phyloP scores from a whole-genome alignment of 1,140 invertebrate genomes.

The Drosophila ambigua region DNA sequence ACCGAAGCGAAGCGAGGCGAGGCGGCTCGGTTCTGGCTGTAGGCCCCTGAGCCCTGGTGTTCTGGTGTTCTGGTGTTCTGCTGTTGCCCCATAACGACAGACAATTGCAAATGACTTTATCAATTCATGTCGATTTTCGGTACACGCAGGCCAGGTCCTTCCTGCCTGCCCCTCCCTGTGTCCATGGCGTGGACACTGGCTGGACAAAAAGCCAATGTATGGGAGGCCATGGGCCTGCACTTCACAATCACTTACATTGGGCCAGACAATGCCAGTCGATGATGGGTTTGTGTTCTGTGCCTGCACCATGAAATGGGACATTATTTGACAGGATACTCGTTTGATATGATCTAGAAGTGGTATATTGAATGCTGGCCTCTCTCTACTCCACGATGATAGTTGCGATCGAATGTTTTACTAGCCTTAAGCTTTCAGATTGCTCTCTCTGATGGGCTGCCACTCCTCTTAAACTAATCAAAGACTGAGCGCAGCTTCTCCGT shows the following conservation, averaged over 20 bases:
- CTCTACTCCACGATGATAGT: too few relatives aligned
- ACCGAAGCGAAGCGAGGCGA: not conserved
- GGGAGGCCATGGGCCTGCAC: constrained; percentile 23
- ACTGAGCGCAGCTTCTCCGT: too few relatives aligned
- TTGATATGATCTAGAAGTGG: not conserved
- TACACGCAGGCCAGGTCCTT: constrained; percentile 57
- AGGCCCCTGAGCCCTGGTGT: constrained; percentile 9
- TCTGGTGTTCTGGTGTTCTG: not conserved
- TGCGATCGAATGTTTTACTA: too few relatives aligned
- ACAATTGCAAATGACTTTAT: constrained; percentile 82
- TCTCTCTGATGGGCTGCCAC: not conserved
- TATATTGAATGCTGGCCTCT: not conserved
- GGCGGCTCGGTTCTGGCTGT: constrained; percentile 6
- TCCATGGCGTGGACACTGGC: constrained; percentile 65
- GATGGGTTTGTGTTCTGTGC: constrained; percentile 28
- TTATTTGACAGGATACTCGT: not conserved
- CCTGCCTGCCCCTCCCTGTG: too few relatives aligned
- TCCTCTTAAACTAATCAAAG: not conserved
- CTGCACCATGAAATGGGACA: constrained; percentile 11
- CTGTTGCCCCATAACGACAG: constrained; percentile 67
- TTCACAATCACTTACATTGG: constrained; percentile 62
- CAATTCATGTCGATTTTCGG: constrained; percentile 79
- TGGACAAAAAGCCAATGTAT: constrained; percentile 73
- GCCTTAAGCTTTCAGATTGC: not conserved
- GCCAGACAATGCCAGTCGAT: constrained; percentile 60